Evolutionary conservation across 1,140 invertebrate genomes (phyloP), one percentile per base, ranked within the genome.

Genomic region (Xylocopa sonorina): DNA sequence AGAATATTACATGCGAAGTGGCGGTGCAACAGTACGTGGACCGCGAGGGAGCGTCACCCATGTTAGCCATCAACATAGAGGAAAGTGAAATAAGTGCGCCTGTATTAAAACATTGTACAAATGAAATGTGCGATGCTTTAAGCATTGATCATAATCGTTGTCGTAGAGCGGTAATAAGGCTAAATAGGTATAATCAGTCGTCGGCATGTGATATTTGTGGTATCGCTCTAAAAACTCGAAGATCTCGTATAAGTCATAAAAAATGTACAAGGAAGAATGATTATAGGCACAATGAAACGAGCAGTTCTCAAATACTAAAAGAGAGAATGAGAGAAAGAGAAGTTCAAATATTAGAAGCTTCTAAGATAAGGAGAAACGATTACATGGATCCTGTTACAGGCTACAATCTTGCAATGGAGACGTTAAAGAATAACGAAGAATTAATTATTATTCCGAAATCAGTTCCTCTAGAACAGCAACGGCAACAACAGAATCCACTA

Each of bases 61-160:
- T 92, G 51, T 78, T 93, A 6, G 89, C 92, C 0, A 69, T 85
- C 9, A 88, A 84, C 12, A 91, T 93, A 60, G 72, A 86, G 4
- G 89, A 90, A 0, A 62, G 87, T 9, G 91, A 92, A 64, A 91
- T 92, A 81, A 87, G 82, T 57, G 90, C 91, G 4, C 81, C 83
- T 7, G 90, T 92, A 0, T 69, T 62, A 16, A 92, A 89, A 41
- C 92, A 93, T 34, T 92, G 92, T 68, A 21, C 67, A 1, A 89
- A 91, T 55, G 10, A 80, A 7, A 71, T 69, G 9, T 92, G 92
- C 50, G 92, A 93, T 64, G 89, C 92, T 4, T 73, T 92, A 1
- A 92, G 88, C 48, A 91, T 92, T 32, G 92, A 93, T 46, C 91
- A 93, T 74, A 74, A 92, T 82, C 78, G 87, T 50, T 92, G 92